These are phyloP conservation scores for Ligdia adustata DNA, from an alignment of 2,888 invertebrate species.

Conservation along the genomic window DNA sequence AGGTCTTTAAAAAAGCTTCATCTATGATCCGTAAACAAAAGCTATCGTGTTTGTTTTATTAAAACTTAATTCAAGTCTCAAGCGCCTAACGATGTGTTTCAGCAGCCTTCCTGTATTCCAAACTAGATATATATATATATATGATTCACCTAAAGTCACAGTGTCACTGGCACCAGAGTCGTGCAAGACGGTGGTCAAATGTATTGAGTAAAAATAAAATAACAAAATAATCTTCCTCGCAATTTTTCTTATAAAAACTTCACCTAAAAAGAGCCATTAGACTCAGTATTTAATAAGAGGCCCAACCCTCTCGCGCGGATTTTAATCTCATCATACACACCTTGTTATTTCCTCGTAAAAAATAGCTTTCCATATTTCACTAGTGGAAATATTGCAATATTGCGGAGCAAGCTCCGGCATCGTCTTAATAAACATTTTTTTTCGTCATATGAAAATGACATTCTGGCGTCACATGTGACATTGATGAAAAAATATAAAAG, in stretches of 20 bases:
- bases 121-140: too few relatives aligned
- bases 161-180: too few relatives aligned
- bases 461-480: constrained; percentile 82
- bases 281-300: constrained; percentile 41
- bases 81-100: too few relatives aligned
- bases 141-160: too few relatives aligned
- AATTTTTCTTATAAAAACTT: constrained; percentile 7
- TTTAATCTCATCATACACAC: constrained; percentile 74
- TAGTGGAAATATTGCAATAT: constrained; percentile 81
- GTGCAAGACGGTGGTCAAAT: too few relatives aligned
- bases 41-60: too few relatives aligned
- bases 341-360: constrained; percentile 82
- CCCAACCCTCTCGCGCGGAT: constrained; percentile 65
- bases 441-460: constrained; percentile 82
- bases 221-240: not conserved
- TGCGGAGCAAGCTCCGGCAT: constrained; percentile 54
- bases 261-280: constrained; percentile 26
- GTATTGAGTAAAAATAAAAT: too few relatives aligned
- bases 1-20: too few relatives aligned
- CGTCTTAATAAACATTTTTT: constrained; percentile 83
- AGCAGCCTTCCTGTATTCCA: too few relatives aligned
- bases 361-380: constrained; percentile 83
- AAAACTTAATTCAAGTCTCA: too few relatives aligned
- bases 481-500: constrained; percentile 84
- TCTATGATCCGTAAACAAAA: too few relatives aligned